Conservation (phyloP, 2,797 vertebrate genomes). For the Helicolenus hilgendorfi region DNA sequence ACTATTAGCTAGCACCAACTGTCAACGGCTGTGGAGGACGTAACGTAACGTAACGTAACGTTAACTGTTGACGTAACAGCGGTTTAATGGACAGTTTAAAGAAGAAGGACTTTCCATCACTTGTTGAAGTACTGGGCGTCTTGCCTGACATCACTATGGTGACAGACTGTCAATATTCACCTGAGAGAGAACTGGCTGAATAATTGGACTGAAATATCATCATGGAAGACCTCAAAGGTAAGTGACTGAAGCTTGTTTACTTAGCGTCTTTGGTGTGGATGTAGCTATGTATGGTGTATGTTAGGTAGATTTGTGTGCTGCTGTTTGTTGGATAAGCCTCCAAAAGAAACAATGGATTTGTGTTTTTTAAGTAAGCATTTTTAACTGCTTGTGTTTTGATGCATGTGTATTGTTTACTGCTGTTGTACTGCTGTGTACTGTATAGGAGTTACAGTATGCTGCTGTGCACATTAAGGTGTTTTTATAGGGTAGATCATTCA, state of each 20-base stretch:
- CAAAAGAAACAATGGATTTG: not conserved
- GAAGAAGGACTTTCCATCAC: not conserved
- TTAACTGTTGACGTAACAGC: too few relatives aligned
- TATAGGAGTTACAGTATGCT: not conserved
- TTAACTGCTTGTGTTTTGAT: not conserved
- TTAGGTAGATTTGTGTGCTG: not conserved
- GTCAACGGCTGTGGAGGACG: not conserved
- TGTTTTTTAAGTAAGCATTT: not conserved
- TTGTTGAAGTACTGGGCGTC: not conserved
- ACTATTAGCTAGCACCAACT: too few relatives aligned
- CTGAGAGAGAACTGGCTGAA: not conserved
- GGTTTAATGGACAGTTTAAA: not conserved
- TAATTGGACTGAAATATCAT: too few relatives aligned
- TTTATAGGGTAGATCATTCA: not conserved
- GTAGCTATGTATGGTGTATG: not conserved
- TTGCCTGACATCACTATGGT: too few relatives aligned
- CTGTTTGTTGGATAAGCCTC: not conserved
- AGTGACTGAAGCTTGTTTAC: not conserved
- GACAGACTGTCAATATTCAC: not conserved
- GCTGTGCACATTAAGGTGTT: not conserved
- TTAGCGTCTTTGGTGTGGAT: not conserved
- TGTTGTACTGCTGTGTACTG: not conserved
- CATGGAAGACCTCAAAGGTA: not conserved
- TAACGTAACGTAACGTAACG: too few relatives aligned
- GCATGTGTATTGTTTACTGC: not conserved